phyloP scores from a whole-genome alignment of 2,797 vertebrate genomes.

The Acanthurus lineatus region DNA sequence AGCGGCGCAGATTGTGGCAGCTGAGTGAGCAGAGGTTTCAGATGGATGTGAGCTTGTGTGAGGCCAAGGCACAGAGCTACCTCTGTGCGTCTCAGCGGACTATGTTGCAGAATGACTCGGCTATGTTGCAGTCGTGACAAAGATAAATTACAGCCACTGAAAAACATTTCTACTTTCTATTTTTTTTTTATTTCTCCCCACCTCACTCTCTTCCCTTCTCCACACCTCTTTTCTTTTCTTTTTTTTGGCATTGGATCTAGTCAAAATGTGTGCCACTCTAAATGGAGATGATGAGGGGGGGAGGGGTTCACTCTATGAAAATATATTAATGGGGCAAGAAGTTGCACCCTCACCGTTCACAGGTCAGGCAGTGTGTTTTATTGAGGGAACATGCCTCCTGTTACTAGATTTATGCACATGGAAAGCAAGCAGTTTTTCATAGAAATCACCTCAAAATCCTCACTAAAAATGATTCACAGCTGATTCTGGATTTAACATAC shows the following conservation, averaged over 20 bases:
- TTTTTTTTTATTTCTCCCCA: background rate
- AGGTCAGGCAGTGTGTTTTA: conserved; percentile 57
- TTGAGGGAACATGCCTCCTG: background rate
- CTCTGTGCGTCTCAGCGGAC: conserved; percentile 84
- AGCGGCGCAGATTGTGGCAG: conserved; percentile 65
- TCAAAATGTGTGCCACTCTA: conserved; percentile 60
- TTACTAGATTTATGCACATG: conserved; percentile 54
- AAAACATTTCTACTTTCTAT: conserved; percentile 78
- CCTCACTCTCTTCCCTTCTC: conserved; percentile 11
- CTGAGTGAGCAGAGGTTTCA: conserved; percentile 73
- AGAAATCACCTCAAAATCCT: conserved; percentile 37
- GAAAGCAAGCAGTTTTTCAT: conserved; percentile 48
- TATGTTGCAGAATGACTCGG: conserved; percentile 85
- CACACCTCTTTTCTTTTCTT: conserved; percentile 47
- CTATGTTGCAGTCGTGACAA: conserved; percentile 85
- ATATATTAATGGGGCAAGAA: conserved; percentile 62
- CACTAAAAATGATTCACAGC: conserved; percentile 44
- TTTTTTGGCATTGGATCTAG: conserved; percentile 65
- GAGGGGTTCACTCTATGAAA: conserved; percentile 52
- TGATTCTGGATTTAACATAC: conserved; percentile 36
- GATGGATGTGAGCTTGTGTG: conserved; percentile 82
- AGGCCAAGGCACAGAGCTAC: conserved; percentile 84
- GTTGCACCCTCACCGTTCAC: conserved; percentile 59
- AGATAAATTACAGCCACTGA: conserved; percentile 87
- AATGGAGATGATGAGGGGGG: conserved; percentile 56